Conservation (phyloP, 2,113 vertebrate genomes). For the Arvicanthis niloticus region DNA sequence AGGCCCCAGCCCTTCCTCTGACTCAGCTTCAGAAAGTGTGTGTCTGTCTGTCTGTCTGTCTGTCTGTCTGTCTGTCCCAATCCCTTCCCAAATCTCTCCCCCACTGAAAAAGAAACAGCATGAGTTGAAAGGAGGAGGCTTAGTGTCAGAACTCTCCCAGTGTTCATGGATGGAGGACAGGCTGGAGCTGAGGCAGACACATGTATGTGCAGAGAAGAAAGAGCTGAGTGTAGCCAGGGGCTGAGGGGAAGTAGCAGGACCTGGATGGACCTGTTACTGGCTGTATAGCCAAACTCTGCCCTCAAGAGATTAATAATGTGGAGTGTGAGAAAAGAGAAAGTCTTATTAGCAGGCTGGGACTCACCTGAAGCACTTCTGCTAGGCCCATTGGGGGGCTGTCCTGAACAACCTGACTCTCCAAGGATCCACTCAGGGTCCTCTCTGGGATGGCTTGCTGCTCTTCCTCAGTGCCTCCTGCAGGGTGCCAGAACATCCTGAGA, state of each 20-base stretch:
- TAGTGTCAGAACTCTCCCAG: neutral
- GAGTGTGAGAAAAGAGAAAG: too few relatives aligned
- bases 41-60: neutral
- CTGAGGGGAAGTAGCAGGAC: neutral
- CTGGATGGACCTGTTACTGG: neutral
- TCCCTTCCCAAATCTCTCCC: conserved; percentile 22
- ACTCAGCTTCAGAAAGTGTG: conserved; percentile 74
- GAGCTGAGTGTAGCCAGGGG: neutral
- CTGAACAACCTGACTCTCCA: conserved; percentile 64
- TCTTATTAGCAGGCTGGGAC: neutral
- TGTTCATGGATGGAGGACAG: neutral
- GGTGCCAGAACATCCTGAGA: conserved; percentile 23
- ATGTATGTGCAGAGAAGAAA: neutral
- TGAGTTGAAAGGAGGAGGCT: neutral
- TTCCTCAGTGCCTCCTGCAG: conserved; percentile 62
- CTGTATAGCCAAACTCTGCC: neutral
- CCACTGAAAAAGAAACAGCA: neutral
- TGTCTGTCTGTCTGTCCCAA: neutral
- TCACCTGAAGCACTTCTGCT: conserved; percentile 79
- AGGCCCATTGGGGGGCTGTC: neutral
- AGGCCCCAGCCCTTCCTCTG: conserved; percentile 83
- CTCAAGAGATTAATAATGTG: neutral
- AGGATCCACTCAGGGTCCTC: neutral
- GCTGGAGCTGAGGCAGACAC: conserved; percentile 33
- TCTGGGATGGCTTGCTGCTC: neutral